Base-by-base conservation (phyloP, 2,113 vertebrate species). In the Odocoileus hemionus region DNA sequence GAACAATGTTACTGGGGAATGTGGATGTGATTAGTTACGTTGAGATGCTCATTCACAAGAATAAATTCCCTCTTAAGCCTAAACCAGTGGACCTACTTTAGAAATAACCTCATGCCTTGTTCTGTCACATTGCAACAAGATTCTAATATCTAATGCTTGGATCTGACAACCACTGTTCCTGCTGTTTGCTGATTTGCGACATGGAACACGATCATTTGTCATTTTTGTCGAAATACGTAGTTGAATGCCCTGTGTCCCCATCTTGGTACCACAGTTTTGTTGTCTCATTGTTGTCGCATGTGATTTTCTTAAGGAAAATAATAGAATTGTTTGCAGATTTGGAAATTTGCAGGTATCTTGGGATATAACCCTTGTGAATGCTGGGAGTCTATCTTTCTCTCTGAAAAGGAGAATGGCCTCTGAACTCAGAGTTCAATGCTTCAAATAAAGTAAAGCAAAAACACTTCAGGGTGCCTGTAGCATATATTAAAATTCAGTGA, bases 381-480 rank as follows among this genome's bases (percentile, higher is more conserved):
- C 7, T 25, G 2, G n/a, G 23, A 89, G 26, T 78, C 26, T 39
- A 33, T 92, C 7, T 74, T 93, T 94, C 43, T 45, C 30, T 67
- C 52, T 88, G 33, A 45, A 84, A 92, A 86, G 15, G 6, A 94
- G 16, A 80, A 78, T 64, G 21, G 6, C 7, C 11, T 74, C 60
- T 82, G 7, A 92, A 95, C 14, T 91, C 54, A 55, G 57, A 93
- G 26, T 60, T 86, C 7, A 55, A 7, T 64, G 84, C 14, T 88
- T 76, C 39, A 95, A 80, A 30, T 80, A 87, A 84, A 93, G 58
- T 88, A 57, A 93, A 96, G 25, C 15, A 90, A 87, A 95, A 88
- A 30, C 23, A 82, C 43, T 21, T 93, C 33, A 82, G 61, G n/a
- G 13, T 9, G 82, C 26, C 21, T 57, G 6, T 61, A 28, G 19